Percentiles rank a stretch among this genome's conserved stretches.
phyloP scores from a whole-genome alignment of 2,888 invertebrate species.

The Clepsis dumicolana region DNA sequence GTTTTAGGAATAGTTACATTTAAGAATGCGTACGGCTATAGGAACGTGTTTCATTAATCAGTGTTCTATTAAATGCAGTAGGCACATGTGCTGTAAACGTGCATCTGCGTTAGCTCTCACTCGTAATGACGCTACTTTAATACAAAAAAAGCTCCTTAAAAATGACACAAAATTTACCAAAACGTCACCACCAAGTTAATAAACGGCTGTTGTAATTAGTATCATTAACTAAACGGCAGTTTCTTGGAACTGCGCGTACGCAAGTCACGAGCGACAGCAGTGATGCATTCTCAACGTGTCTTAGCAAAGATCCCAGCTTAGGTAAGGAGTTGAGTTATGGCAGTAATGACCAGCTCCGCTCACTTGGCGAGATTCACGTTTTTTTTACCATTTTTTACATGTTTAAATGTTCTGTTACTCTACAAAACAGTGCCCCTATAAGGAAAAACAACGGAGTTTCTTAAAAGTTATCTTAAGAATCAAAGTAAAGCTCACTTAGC shows the following conservation, averaged over 20 bases:
- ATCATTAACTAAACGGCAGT: constrained; percentile 21
- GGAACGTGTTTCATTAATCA: no score
- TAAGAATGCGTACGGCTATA: no score
- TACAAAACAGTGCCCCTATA: background rate
- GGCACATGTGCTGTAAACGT: no score
- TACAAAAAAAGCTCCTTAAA: background rate
- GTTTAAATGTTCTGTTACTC: background rate
- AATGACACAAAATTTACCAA: constrained; percentile 7
- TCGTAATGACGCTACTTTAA: no score
- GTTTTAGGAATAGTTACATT: no score
- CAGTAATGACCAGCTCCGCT: background rate
- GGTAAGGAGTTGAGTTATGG: constrained; percentile 4
- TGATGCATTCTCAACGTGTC: constrained; percentile 18
- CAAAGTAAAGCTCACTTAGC: constrained; percentile 20
- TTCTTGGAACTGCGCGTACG: constrained; percentile 17
- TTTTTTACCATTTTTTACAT: background rate
- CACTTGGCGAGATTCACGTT: background rate
- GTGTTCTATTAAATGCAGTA: no score
- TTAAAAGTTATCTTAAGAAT: constrained; percentile 2
- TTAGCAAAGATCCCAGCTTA: constrained; percentile 2
- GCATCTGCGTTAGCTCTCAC: no score
- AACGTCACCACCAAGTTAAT: constrained; percentile 2
- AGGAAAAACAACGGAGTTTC: background rate
- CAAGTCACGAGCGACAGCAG: constrained; percentile 1
- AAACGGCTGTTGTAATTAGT: constrained; percentile 23